Percentiles rank a stretch among this genome's conserved stretches.
These are phyloP conservation scores for Eulemur mongoz DNA, from an alignment of 2,797 vertebrate species.

Conservation along the genomic window DNA sequence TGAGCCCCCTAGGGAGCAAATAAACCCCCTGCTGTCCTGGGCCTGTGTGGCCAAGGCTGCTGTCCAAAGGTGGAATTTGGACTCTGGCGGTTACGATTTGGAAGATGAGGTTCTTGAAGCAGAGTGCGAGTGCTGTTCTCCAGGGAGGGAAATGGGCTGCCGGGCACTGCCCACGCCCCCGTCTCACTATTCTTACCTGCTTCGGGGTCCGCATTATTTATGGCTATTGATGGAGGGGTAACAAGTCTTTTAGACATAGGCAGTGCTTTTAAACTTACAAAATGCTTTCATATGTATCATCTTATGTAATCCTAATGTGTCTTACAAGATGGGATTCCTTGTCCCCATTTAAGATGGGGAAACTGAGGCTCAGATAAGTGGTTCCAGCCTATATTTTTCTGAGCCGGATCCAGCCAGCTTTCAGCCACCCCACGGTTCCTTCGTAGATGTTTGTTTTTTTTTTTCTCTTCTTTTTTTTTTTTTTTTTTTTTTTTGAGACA, in stretches of 20 bases:
- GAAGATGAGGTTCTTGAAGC: neutral
- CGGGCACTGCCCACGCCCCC: rapidly evolving
- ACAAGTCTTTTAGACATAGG: neutral
- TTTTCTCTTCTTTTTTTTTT: no score
- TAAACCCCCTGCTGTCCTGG: neutral
- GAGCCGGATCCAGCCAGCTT: neutral
- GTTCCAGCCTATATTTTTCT: neutral
- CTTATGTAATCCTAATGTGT: neutral
- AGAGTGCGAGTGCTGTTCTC: neutral
- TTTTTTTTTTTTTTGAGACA: no score
- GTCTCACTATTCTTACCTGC: neutral
- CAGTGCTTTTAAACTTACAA: neutral
- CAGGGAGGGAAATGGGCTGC: neutral
- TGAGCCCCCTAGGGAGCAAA: neutral
- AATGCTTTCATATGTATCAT: neutral
- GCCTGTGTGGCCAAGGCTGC: neutral
- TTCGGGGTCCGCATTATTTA: neutral
- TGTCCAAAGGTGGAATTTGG: neutral
- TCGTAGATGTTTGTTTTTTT: no score
- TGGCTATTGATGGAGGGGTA: neutral
- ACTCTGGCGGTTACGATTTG: neutral
- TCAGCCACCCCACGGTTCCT: neutral
- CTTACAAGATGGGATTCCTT: neutral
- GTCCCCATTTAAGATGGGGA: neutral
- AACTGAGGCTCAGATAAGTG: neutral